phyloP scores from a whole-genome alignment of 2,888 invertebrate species.

The Chironomus tentans region DNA sequence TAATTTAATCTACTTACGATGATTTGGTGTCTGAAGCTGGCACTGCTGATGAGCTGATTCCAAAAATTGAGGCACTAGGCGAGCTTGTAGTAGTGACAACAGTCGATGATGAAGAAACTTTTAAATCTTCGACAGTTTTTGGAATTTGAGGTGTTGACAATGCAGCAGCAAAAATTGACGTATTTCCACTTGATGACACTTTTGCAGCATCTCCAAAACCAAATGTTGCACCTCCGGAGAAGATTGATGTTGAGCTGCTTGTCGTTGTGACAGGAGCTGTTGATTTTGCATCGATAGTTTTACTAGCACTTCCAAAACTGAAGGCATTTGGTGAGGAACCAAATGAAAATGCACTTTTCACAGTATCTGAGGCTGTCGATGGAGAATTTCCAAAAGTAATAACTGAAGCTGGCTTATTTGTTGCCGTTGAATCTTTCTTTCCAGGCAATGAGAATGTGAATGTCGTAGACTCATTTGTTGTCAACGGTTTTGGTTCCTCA shows the following conservation, averaged over 20 bases:
- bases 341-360: background rate
- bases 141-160: background rate
- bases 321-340: background rate
- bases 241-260: background rate
- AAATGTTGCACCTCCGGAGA: background rate
- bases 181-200: background rate
- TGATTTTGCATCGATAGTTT: background rate
- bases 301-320: background rate
- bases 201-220: background rate
- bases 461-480: background rate
- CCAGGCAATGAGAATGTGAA: constrained; percentile 14
- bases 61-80: background rate
- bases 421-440: background rate
- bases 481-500: background rate
- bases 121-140: background rate
- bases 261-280: background rate
- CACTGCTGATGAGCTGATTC: background rate
- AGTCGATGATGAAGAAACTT: background rate
- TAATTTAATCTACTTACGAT: constrained; percentile 20
- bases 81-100: background rate
- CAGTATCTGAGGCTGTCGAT: background rate
- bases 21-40: background rate
- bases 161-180: background rate
- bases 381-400: background rate
- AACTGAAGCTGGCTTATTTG: background rate